Evolutionary conservation across 2,888 invertebrate genomes (phyloP), one percentile per base, ranked within the genome.

Genomic region (Aproaerema taeniolella): DNA sequence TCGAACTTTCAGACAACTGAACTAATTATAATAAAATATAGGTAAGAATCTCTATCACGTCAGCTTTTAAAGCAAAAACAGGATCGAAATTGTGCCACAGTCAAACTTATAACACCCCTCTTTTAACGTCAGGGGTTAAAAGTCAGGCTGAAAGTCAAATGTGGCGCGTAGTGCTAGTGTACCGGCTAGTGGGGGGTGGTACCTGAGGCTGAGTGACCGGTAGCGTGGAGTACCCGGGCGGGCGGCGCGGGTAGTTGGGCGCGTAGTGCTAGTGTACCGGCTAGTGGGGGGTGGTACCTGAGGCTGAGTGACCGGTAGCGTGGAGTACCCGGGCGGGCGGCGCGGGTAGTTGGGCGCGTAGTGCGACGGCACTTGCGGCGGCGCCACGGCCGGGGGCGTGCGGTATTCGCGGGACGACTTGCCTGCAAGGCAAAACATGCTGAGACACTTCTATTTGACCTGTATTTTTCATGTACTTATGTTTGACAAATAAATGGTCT

Each of bases 211-310:
- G 87, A 1, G 88, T 88, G 52, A 95, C 90, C 1, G 96, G 96
- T 45, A 96, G 71, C 2, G 96, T 94, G 56, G 95, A 95, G 70
- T 96, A 96, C 0, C 95, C 95, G 1, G 94, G 93, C 12, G 92
- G 92, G 24, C 93, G 89, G 39, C 86, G 78, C 8, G 97, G 97
- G 82, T 96, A 97, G 82, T 97, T 97, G 1, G 96, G 97, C 9
- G 97, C 97, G 75, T 98, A 98, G 77, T 97, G 97, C 58, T 95
- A 96, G 9, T 98, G 98, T 52, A 95, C 95, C 79, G 96, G 96
- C n/a, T 5, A 98, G 98, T 2, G 98, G 98, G 25, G 97, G n/a
- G n/a, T n/a, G n/a, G n/a, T n/a, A 82, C 83, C 68, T 85, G 80
- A 0, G 88, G 80, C 26, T 88, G 87, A 1, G 88, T 88, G 52